phyloP scores from a whole-genome alignment of 2,888 invertebrate genomes.

The Dicyrtomina minuta region DNA sequence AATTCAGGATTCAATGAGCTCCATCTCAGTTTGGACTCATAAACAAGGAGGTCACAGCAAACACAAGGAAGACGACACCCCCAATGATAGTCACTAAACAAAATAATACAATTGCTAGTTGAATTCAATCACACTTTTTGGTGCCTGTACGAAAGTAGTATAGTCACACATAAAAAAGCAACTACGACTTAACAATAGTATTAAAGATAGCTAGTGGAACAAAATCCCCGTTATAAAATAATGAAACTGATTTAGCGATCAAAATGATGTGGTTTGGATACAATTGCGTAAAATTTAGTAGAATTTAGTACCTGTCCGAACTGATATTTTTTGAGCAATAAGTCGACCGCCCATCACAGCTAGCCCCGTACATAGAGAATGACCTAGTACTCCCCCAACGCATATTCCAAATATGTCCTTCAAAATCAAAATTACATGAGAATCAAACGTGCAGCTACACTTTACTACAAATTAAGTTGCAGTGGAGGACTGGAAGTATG shows the following conservation, averaged over 20 bases:
- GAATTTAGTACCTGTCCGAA: slow-evolving; percentile 94
- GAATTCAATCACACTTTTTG: no score
- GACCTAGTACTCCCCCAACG: slow-evolving; percentile 89
- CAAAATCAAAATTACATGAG: not conserved
- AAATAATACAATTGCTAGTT: not conserved
- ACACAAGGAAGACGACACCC: slow-evolving; percentile 90
- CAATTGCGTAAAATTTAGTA: no score
- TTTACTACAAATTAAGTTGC: no score
- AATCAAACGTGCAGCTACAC: no score
- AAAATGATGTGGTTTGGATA: not conserved
- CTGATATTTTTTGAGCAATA: slow-evolving; percentile 95
- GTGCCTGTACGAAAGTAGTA: no score
- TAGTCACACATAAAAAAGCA: no score
- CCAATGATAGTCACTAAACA: slow-evolving; percentile 88
- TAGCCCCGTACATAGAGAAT: slow-evolving; percentile 92
- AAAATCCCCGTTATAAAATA: no score
- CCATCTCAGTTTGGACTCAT: slow-evolving; percentile 64
- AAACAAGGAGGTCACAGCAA: slow-evolving; percentile 88
- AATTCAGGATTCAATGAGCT: no score
- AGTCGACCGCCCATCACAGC: slow-evolving; percentile 96
- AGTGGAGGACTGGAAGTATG: slow-evolving; percentile 36
- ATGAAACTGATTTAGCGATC: no score
- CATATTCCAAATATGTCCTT: slow-evolving; percentile 89
- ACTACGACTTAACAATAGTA: no score
- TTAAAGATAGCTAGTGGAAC: no score